phyloP scores from a whole-genome alignment of 1,140 invertebrate genomes.

The Cotesia vestalis region DNA sequence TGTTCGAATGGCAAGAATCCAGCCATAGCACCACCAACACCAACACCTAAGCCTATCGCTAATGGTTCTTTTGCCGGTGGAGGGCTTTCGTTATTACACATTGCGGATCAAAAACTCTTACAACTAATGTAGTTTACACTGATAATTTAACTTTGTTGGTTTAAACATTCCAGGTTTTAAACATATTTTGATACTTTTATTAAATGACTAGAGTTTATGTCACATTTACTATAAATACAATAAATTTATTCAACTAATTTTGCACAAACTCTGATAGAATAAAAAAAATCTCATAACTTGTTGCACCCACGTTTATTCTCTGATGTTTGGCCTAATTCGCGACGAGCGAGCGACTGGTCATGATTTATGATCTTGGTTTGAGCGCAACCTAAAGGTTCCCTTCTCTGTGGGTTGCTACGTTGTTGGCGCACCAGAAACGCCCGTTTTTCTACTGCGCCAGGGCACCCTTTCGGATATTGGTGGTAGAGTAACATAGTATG shows the following conservation, averaged over 20 bases:
- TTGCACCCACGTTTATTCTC: conserved; percentile 10
- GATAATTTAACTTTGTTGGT: conserved; percentile 23
- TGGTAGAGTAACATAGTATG: conserved; percentile 21
- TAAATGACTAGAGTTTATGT: conserved; percentile 27
- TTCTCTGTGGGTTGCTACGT: conserved; percentile 24
- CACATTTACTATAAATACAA: conserved; percentile 41
- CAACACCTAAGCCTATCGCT: conserved; percentile 51
- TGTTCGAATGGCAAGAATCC: conserved; percentile 76
- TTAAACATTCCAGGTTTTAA: not conserved
- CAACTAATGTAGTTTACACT: conserved; percentile 21
- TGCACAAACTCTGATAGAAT: not conserved
- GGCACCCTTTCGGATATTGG: conserved; percentile 14
- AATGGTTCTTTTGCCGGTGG: conserved; percentile 59
- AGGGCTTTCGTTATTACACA: conserved; percentile 64
- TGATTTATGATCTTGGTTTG: conserved; percentile 54
- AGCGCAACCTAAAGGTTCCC: conserved; percentile 35
- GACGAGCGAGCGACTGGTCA: conserved; percentile 54
- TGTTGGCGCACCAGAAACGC: conserved; percentile 13
- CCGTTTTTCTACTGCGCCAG: conserved; percentile 45
- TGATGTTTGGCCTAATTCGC: conserved; percentile 47
- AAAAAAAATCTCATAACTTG: conserved; percentile 6
- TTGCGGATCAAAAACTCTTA: conserved; percentile 35
- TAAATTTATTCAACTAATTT: not conserved
- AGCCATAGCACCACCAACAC: conserved; percentile 56
- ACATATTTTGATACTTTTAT: conserved; percentile 26